These are phyloP conservation scores for Coryphaenoides rupestris DNA, from an alignment of 2,113 vertebrate genomes.

Conservation along the genomic window DNA sequence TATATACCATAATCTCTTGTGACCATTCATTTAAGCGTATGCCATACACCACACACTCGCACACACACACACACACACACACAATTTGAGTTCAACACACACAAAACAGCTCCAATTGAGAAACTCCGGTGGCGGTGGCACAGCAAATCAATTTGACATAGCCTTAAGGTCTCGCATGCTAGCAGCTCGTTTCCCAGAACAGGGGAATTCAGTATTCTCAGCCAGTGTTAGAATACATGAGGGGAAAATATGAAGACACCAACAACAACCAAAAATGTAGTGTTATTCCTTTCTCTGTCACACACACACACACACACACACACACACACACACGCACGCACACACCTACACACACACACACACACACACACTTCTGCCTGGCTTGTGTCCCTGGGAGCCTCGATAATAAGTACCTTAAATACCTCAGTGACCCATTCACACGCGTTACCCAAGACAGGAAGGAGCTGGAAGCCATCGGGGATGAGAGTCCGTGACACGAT, in stretches of 20 bases:
- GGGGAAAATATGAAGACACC: no score
- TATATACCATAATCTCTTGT: no score
- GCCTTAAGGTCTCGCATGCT: background rate
- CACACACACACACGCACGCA: no score
- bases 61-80: no score
- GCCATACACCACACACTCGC: no score
- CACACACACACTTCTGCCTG: constrained; percentile 24
- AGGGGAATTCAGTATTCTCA: background rate
- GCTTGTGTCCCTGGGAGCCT: constrained; percentile 38
- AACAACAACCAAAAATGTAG: background rate
- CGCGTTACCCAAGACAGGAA: constrained; percentile 40
- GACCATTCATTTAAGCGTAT: no score
- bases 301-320: constrained; percentile 9
- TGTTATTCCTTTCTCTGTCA: no score
- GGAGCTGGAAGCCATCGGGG: constrained; percentile 11
- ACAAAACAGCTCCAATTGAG: no score
- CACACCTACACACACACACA: constrained; percentile 1
- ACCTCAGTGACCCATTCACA: no score
- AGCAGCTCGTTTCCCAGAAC: constrained; percentile 14
- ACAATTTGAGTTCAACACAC: no score
- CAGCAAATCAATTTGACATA: constrained; percentile 5
- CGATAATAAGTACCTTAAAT: constrained; percentile 48
- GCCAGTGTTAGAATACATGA: no score
- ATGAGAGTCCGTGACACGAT: constrained; percentile 21
- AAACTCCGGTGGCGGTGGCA: no score